Evolutionary conservation across 2,797 vertebrate species (phyloP), one percentile per base, ranked within the genome.

Genomic region (Todus mexicanus): DNA sequence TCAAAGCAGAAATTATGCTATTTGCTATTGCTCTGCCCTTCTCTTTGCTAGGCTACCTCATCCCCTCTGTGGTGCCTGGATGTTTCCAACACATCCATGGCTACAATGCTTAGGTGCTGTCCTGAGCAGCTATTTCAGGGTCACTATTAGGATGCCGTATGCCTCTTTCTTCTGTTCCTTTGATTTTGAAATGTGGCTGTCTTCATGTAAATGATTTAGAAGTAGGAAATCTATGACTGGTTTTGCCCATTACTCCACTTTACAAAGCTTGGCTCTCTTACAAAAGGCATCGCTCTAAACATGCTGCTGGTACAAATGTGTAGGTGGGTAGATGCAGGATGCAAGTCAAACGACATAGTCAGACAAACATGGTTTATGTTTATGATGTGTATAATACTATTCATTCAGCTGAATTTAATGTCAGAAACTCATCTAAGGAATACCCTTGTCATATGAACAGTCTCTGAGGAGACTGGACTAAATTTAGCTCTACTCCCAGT

Each of bases 131-230:
- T 63, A 73, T 81, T 92, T 92, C 86, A 84, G 71, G 31, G 69
- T 92, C 54, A 31, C 84, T 68, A 2, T 75, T 20, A 78, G 47
- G 21, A 50, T 54, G 35, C 20, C 82, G 26, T 37, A 5, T 43
- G 40, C n/a, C 79, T 63, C 70, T 95, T 94, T 79, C 54, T 95
- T 93, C 78, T 56, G 20, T 56, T 78, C 50, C 25, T 38, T 81
- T 7, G 4, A 4, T 86, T 89, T 66, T 69, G 47, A 66, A 76
- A 60, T 11, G 18, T 54, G 48, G 23, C 37, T 57, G 22, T 72
- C 66, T 79, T 82, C 33, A 16, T 31, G 17, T 42, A 76, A 65
- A 47, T 9, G 4, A 47, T 51, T 78, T 43, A 88, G 68, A 69
- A 77, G 66, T 13, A 73, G 27, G 70, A 88, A 85, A 87, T 15